phyloP scores from a whole-genome alignment of 1,140 invertebrate genomes.

The Hyphantria cunea region DNA sequence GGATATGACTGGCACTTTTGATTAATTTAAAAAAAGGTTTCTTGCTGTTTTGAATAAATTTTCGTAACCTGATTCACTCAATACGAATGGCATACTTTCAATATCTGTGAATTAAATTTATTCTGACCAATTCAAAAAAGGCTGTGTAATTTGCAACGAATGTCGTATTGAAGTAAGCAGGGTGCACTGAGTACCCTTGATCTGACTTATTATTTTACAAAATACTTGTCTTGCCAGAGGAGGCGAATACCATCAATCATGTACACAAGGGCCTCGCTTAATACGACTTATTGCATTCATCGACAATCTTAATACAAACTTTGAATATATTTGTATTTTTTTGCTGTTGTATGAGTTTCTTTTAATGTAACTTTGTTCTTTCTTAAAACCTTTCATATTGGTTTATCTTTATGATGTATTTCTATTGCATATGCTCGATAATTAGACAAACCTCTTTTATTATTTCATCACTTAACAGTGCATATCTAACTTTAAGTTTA shows the following conservation, averaged over 20 bases:
- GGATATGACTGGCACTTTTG: too few relatives aligned
- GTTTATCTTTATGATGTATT: too few relatives aligned
- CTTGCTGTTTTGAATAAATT: too few relatives aligned
- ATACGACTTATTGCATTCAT: slow-evolving; percentile 48
- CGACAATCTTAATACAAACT: slow-evolving; percentile 14
- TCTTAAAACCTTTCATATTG: too few relatives aligned
- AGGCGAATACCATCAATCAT: slow-evolving; percentile 45
- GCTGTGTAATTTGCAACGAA: slow-evolving; percentile 35
- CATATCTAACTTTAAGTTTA: too few relatives aligned
- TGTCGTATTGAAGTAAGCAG: slow-evolving; percentile 23
- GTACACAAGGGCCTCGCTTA: slow-evolving; percentile 42
- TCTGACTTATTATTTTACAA: slow-evolving; percentile 28
- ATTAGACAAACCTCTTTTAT: too few relatives aligned
- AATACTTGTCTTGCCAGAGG: slow-evolving; percentile 23
- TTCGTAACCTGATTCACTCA: too few relatives aligned
- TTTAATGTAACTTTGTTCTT: neutral
- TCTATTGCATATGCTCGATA: too few relatives aligned
- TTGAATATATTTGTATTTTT: slow-evolving; percentile 16
- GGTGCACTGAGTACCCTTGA: slow-evolving; percentile 13
- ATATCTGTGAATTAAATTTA: neutral
- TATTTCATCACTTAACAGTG: too few relatives aligned
- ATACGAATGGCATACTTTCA: too few relatives aligned
- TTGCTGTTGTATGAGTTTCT: neutral
- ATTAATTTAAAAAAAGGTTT: too few relatives aligned
- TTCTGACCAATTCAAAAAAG: slow-evolving; percentile 3